These are phyloP conservation scores for Lepidocyrtinus sp. DNA, from an alignment of 2,888 invertebrate genomes.

Conservation along the genomic window DNA sequence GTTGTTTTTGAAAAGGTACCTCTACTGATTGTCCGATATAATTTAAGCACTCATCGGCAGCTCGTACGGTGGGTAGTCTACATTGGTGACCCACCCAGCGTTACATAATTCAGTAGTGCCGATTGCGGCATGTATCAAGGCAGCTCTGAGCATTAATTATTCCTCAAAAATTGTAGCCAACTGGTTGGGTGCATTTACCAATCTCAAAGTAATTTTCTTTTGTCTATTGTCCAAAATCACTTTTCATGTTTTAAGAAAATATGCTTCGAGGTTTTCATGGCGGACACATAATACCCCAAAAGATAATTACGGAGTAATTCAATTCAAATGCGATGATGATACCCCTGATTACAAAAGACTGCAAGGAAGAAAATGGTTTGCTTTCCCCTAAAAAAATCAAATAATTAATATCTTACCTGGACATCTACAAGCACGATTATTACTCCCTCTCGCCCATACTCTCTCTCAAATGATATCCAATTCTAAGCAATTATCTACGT, in stretches of 20 bases:
- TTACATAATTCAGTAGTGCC: slow-evolving; percentile 42
- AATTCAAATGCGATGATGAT: neutral
- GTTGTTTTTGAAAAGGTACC: neutral
- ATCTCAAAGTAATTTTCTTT: slow-evolving; percentile 32
- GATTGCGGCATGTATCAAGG: slow-evolving; percentile 41
- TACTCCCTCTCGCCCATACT: slow-evolving; percentile 19
- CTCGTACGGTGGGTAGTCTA: too few relatives aligned
- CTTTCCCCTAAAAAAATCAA: slow-evolving; percentile 28
- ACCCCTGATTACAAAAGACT: neutral
- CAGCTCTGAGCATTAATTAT: slow-evolving; percentile 42
- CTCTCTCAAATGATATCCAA: slow-evolving; percentile 40
- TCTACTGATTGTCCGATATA: neutral
- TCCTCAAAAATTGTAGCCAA: slow-evolving; percentile 16
- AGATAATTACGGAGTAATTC: slow-evolving; percentile 38
- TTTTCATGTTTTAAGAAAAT: slow-evolving; percentile 34
- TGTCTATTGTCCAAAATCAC: slow-evolving; percentile 25
- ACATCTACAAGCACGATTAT: slow-evolving; percentile 47
- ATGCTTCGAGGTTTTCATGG: too few relatives aligned
- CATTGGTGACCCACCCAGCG: neutral
- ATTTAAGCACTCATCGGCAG: neutral
- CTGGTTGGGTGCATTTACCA: neutral
- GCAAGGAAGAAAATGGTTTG: neutral
- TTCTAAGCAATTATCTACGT: slow-evolving; percentile 49
- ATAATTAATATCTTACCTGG: slow-evolving; percentile 50
- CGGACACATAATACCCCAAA: slow-evolving; percentile 32